Conservation (phyloP, 2,113 vertebrate genomes). For the Eidolon helvum region DNA sequence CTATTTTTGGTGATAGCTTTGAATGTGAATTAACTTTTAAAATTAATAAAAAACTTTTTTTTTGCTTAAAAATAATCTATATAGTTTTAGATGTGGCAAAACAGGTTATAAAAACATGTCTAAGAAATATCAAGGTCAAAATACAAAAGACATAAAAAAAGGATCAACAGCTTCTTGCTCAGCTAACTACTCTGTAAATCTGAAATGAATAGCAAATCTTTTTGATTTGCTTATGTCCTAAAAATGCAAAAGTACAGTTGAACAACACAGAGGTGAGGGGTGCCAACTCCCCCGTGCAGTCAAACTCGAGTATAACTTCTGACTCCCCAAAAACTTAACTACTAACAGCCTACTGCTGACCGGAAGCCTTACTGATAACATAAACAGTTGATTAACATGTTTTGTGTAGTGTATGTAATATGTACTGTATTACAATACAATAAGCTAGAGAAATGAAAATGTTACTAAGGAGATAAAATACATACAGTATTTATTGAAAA, state of each 20-base stretch:
- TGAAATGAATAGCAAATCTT: constrained; percentile 1
- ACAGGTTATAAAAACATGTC: not conserved
- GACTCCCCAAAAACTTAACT: not conserved
- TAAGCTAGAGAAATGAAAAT: not conserved
- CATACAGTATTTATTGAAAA: not conserved
- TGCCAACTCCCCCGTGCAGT: not conserved
- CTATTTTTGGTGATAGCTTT: not conserved
- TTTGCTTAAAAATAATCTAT: not conserved
- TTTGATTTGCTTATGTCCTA: constrained; percentile 22
- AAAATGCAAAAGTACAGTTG: not conserved
- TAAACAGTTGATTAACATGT: no score
- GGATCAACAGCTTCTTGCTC: not conserved
- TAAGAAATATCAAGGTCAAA: constrained; percentile 17
- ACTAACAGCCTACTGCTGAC: not conserved
- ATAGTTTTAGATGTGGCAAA: not conserved
- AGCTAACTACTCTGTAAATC: not conserved
- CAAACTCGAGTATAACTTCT: not conserved
- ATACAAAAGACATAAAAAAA: not conserved
- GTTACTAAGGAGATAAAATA: not conserved
- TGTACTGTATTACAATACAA: not conserved
- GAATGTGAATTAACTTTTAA: constrained; percentile 27
- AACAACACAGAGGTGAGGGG: not conserved
- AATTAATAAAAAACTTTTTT: not conserved
- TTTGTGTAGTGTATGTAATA: not conserved
- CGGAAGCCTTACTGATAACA: not conserved